phyloP scores from a whole-genome alignment of 2,888 invertebrate species.

The Lithosia quadra region DNA sequence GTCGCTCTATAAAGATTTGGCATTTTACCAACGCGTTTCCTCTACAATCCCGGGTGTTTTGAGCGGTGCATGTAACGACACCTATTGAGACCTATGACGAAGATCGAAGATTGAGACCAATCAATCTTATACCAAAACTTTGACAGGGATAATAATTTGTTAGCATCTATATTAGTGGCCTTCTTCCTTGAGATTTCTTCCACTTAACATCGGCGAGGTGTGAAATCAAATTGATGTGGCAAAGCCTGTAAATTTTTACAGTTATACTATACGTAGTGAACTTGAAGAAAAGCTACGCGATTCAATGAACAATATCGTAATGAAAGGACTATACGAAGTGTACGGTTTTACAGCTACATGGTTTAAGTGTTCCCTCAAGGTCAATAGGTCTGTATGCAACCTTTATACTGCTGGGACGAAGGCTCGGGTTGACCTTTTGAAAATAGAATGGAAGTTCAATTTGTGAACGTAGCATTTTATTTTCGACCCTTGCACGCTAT shows the following conservation, averaged over 20 bases:
- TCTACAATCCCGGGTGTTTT: background rate
- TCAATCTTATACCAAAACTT: too few species aligned
- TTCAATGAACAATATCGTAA: background rate
- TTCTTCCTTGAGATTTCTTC: too few species aligned
- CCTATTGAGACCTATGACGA: too few species aligned
- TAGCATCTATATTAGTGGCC: too few species aligned
- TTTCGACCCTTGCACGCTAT: conserved; percentile 1
- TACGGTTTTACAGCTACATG: background rate
- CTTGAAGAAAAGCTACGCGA: conserved; percentile 1
- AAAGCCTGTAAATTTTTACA: background rate
- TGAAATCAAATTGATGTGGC: background rate
- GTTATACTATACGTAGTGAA: background rate
- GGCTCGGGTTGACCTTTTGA: conserved; percentile 1
- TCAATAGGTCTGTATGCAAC: conserved; percentile 3
- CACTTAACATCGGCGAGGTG: too few species aligned
- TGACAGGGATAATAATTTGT: too few species aligned
- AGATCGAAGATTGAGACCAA: too few species aligned
- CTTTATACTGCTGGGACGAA: background rate
- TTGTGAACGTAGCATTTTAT: conserved; percentile 4
- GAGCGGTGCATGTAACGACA: background rate
- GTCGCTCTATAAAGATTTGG: background rate
- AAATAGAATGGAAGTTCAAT: conserved; percentile 2
- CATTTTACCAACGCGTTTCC: too few species aligned
- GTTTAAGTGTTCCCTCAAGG: background rate
- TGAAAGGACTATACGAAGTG: background rate